Base-by-base conservation (phyloP, 2,113 vertebrate genomes). In the Rhinolophus sinicus region DNA sequence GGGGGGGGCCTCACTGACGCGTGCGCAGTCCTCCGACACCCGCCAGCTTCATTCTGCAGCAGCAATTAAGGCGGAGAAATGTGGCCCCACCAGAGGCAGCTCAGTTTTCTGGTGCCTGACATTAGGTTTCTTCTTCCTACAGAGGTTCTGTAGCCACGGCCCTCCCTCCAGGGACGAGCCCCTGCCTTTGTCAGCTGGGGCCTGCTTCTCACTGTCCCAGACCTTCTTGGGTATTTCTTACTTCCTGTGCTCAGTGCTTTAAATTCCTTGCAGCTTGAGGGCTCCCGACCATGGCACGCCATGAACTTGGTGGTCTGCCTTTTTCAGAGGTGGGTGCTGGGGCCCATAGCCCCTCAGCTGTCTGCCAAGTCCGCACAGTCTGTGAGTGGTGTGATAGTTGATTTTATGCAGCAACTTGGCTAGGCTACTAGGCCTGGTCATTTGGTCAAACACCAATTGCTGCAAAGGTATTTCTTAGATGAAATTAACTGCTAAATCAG, bases 371-470 rank as follows among this genome's bases (percentile, higher is more conserved):
- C 22, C 75, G 3, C 0, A 0, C 30, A 1, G 22, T 26, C n/a
- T 8, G 28, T 0, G 15, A 58, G 33, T 2, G 21, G 5, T 6
- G 0, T 10, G 30, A 16, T 1, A 11, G 19, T 6, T 24, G n/a
- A 15, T 30, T 8, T 16, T 11, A 30, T 5, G 5, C 9, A 8
- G 30, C 69, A 52, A 0, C 67, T 52, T 38, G 8, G 7, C 26
- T 3, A 19, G 21, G 72, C 16, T 5, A 0, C 0, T 2, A 44
- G 11, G 13, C 72, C 73, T 22, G 13, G 50, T 22, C 8, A 3
- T 16, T 50, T 18, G n/a, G 33, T 8, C 0, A 4, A 35, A 77
- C 24, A 8, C 24, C 22, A 10, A 44, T 18, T n/a, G 2, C 75
- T 2, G 3, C 6, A 38, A 33, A 30, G 30, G 11, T 50, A 14